Evolutionary conservation across 1,140 invertebrate species (phyloP).

Genomic region (Planococcus citri): DNA sequence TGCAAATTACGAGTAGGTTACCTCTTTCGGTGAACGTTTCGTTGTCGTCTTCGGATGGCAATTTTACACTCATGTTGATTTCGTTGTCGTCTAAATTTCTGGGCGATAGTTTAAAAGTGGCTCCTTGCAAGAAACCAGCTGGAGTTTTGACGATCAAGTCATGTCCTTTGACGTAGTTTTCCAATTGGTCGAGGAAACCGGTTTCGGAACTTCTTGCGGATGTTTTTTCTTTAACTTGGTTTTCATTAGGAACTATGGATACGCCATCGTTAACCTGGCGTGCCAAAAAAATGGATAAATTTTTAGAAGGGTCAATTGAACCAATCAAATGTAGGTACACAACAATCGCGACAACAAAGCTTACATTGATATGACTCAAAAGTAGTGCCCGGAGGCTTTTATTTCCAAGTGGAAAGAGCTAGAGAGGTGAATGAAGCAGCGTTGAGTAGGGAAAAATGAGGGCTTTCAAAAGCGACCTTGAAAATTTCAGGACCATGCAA

Average conservation of each 20-base stretch:
- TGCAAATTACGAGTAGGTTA: neutral
- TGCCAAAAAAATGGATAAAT: no score
- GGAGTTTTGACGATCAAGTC: slow-evolving; percentile 64
- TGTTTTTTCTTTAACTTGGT: slow-evolving; percentile 37
- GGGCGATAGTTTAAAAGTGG: slow-evolving; percentile 57
- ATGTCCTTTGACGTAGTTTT: slow-evolving; percentile 56
- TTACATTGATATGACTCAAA: no score
- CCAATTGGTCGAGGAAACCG: slow-evolving; percentile 40
- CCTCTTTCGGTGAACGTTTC: slow-evolving; percentile 18
- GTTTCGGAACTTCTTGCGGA: slow-evolving; percentile 36
- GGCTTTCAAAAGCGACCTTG: no score
- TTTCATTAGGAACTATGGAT: slow-evolving; percentile 54
- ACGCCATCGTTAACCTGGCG: slow-evolving; percentile 52
- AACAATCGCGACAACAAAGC: no score
- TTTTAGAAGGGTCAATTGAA: no score
- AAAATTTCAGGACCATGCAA: no score
- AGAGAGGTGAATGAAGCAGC: no score
- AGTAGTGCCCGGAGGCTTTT: no score
- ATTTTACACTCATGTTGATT: slow-evolving; percentile 55
- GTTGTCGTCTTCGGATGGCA: slow-evolving; percentile 42
- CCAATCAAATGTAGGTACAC: no score
- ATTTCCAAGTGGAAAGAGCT: no score
- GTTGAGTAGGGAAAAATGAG: no score
- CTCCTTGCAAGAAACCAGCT: slow-evolving; percentile 37
- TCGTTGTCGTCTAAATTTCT: slow-evolving; percentile 60